Base-by-base conservation (phyloP, 2,797 vertebrate genomes). In the Ara ararauna region DNA sequence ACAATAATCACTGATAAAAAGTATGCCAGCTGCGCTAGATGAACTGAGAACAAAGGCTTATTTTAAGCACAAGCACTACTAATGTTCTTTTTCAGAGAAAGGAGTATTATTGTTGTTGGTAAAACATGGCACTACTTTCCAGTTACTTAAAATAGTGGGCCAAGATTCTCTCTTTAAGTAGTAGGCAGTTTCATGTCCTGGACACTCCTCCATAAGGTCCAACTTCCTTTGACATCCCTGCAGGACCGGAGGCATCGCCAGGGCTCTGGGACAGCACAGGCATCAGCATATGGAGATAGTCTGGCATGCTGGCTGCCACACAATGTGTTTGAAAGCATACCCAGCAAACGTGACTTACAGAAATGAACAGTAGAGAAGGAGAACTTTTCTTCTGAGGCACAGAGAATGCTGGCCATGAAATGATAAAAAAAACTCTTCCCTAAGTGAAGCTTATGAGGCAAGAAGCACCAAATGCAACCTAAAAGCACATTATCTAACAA, bases 211-310 rank as follows among this genome's bases (percentile, higher is more conserved):
- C 11, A 0, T 21, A 58, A 84, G 0, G 3, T 12, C 26, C 19
- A 42, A 3, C 27, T 42, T 26, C 10, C 29, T 38, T 24, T 17
- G 20, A 24, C 2, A 2, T 65, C 38, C 23, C 26, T 42, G 13
- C 0, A 0, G 65, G 58, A 34, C 23, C 4, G 3, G 17, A 61
- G 18, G 38, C 34, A 44, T 12, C 1, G 2, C n/a, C 42, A 61
- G 29, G 38, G 38, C 38, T 71, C 21, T 15, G 22, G 45, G 72
- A 60, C 62, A 56, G 26, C 70, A 60, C 1, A 4, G 34, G 14
- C 10, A 6, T n/a, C 58, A 53, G 5, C 1, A 5, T 34, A 38
- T 2, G 24, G 45, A 45, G 16, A 27, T 4, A 80, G 48, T 13
- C 54, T 40, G 47, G 30, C 21, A 34, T 7, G 14, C 23, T 61